A percentile compares a stretch with the other conserved stretches of the same genome.
phyloP scores from a whole-genome alignment of 2,113 vertebrate genomes.

The Calonectris borealis region DNA sequence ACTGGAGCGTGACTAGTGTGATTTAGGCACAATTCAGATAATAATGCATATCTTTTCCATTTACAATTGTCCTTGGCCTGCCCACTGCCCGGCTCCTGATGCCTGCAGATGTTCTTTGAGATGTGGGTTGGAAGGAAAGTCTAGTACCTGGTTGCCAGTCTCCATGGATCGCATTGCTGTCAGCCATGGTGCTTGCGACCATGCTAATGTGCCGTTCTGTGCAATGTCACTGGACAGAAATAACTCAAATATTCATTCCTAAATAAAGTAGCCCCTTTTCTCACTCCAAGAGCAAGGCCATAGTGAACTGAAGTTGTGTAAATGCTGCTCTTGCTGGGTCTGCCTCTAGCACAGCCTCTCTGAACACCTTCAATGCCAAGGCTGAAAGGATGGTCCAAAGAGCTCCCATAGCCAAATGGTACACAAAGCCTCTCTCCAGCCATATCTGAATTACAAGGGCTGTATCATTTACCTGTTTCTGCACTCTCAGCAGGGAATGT shows the following conservation, averaged over 20 bases:
- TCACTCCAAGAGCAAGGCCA: background rate
- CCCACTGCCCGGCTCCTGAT: background rate
- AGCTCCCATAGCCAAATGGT: background rate
- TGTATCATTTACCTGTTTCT: background rate
- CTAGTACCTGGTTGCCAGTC: background rate
- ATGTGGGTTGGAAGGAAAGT: background rate
- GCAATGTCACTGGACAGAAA: background rate
- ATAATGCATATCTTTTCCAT: background rate
- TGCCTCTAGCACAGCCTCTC: background rate
- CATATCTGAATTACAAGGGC: background rate
- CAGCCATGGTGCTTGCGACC: background rate
- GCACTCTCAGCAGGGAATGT: background rate
- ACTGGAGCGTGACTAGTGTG: background rate
- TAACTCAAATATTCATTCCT: background rate
- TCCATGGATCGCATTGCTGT: background rate
- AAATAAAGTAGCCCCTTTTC: background rate
- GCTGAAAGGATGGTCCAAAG: background rate
- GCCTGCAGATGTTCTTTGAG: background rate
- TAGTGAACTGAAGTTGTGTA: background rate
- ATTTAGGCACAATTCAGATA: background rate
- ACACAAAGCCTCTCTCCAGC: background rate
- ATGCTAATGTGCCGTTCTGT: background rate
- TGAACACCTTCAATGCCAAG: background rate
- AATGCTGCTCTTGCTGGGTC: background rate
- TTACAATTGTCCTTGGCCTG: background rate